Evolutionary conservation across 2,797 vertebrate genomes (phyloP), one percentile per base, ranked within the genome.

Genomic region (Etheostoma nigrum): DNA sequence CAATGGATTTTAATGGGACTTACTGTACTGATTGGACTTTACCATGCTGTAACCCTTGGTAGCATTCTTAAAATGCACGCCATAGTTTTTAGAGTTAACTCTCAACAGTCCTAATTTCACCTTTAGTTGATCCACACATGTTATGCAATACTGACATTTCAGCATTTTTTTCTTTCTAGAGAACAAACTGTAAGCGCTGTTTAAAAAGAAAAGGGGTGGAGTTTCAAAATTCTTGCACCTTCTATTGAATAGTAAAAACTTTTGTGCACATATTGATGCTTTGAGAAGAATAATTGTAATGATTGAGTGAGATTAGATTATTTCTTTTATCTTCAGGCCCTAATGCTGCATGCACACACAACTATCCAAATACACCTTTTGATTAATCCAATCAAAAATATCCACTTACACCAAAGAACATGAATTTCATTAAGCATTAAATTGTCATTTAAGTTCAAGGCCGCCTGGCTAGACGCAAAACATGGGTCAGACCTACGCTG

Each of bases 1-100:
- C 93, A 94, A 92, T 78, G 72, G 78, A 63, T 82, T 76, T 71
- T 58, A 80, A 86, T 81, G 59, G 64, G 84, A 68, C 23, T 53
- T 40, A 70, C 72, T 82, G 49, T 40, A 70, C 72, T 82, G 52
- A 85, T 75, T 65, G 65, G 78, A 80, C 79, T 74, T 72, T 51
- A 67, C 45, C 57, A 61, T 8, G 7, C 74, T 52, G 12, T 30
- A 53, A 70, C 4, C n/a, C 72, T 86, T 79, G 81, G 86, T 81
- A 78, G 58, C 48, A n/a, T 81, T 88, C 78, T 86, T 63, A 48
- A 61, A 84, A 85, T 23, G 64, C 23, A 69, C 9, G 21, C 53
- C 67, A 68, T 23, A 58, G 6, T 85, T 76, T 81, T 64, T 66
- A 71, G 58, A 72, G 61, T 85, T 85, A 82, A 86, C 52, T 72